Base-by-base conservation (phyloP, 1,140 invertebrate species). In the Himalopsyche phryganea region DNA sequence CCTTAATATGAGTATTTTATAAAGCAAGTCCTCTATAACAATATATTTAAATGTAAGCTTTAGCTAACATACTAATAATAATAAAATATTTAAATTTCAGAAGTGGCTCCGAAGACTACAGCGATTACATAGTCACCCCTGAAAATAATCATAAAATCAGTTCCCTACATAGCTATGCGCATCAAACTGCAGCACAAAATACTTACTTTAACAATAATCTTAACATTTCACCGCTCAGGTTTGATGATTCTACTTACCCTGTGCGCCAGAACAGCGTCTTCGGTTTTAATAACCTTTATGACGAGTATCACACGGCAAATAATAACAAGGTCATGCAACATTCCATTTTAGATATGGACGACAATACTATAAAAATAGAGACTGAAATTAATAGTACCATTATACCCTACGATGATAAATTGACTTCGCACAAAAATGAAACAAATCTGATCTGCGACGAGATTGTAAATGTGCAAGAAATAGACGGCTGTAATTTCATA, bases 281-380 rank as follows among this genome's bases (percentile, higher is more conserved):
- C 32, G 47, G 47, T n/a, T 49, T 33, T 28, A 49, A 49, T 14
- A 49, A 49, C 23, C 47, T 49, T 5, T 49, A 49, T 49, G 47
- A 35, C 6, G 72, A 73, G 49, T 76, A 74, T 65, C 72, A 71
- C 61, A 63, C 69, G 35, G 66, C 75, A 56, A 71, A 74, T 56
- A 74, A 76, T 63, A 74, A 75, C 55, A 68, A 74, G 35, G 61
- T 56, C 18, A 28, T 51, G 9, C 52, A 61, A 40, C 35, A 61
- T 56, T 61, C 69, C 58, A 78, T 78, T 41, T 66, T 78, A 15
- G 76, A 78, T 53, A 76, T 76, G 73, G 76, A 78, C 59, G 76
- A 78, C 56, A 71, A 78, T 57, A 70, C 69, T 17, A 77, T 77
- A 48, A 75, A 77, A 62, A 75, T 77, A 18, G 71, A 76, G 51